Evolutionary conservation across 2,888 invertebrate genomes (phyloP), one percentile per base, ranked within the genome.

Genomic region (Sesamia inferens): DNA sequence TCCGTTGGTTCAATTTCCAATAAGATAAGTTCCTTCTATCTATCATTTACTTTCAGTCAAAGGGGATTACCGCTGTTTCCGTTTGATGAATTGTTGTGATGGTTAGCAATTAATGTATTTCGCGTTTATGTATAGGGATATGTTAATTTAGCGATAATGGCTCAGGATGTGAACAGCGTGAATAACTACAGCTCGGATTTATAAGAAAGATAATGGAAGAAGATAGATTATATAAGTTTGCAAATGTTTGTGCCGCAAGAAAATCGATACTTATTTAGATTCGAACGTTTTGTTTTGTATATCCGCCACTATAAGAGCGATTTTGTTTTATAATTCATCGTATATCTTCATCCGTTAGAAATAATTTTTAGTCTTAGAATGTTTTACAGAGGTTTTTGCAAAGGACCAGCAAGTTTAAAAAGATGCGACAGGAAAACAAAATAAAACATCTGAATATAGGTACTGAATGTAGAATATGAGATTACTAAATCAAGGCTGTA

Each of bases 141-240:
- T 70, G 64, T 81, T 70, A 81, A 81, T 74, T 71, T 66, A 4
- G n/a, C 16, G 55, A 19, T 76, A 82, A 82, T 71, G 69, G 69
- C 39, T 14, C 39, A 63, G 66, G 54, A 66, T 57, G 47, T 57
- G 65, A 67, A 58, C 42, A 65, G 19, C 57, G 51, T 71, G 55
- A 68, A 74, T 44, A 11, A 11, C 44, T 44, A 13, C 13, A 13
- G 4, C 4, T 13, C 13, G 42, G 62, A 67, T 74, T 82, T 74
- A 74, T 77, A 68, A 55, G 61, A 54, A 47, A 62, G 31, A 16
- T 19, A 66, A 42, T 68, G 39, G 16, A 13, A 31, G 14, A 16
- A 22, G 59, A 61, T 54, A 48, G 22, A 59, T 55, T 62, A 66
- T 42, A 31, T 31, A 31, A 31, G 39, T 57, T 47, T n/a, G 55